Evolutionary conservation across 2,888 invertebrate species (phyloP).

Genomic region (Noctua pronuba): DNA sequence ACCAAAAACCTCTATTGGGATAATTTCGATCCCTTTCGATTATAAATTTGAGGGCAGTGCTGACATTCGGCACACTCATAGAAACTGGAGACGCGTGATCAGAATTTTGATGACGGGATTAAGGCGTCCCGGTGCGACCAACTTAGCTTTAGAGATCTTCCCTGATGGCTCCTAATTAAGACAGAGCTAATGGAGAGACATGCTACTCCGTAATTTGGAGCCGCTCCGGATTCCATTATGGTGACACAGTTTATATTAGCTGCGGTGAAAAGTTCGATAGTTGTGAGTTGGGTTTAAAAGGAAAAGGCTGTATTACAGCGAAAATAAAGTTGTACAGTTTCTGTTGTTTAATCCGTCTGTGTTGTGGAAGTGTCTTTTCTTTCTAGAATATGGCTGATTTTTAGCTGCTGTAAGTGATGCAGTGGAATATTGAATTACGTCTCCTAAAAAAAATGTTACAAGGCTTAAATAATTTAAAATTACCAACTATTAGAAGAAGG

Average conservation of each 20-base stretch:
- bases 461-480: neutral
- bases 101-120: slow-evolving; percentile 84
- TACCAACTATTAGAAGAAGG: neutral
- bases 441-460: neutral
- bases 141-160: slow-evolving; percentile 81
- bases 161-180: slow-evolving; percentile 83
- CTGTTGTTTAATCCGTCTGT: slow-evolving; percentile 4
- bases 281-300: slow-evolving; percentile 32
- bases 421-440: rapidly evolving
- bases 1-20: slow-evolving; percentile 54
- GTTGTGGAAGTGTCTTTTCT: slow-evolving; percentile 2
- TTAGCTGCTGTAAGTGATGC: neutral
- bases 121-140: slow-evolving; percentile 77
- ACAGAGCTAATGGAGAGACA: slow-evolving; percentile 82
- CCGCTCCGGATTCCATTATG: slow-evolving; percentile 69
- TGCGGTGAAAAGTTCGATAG: slow-evolving; percentile 58
- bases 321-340: slow-evolving; percentile 26
- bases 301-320: slow-evolving; percentile 9
- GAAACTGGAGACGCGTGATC: slow-evolving; percentile 84
- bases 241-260: slow-evolving; percentile 64
- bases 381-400: neutral
- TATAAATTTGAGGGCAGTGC: slow-evolving; percentile 81
- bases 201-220: slow-evolving; percentile 73
- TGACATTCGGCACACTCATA: slow-evolving; percentile 83
- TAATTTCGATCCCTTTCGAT: slow-evolving; percentile 72